Conservation (phyloP, 2,888 invertebrate genomes). For the Diplolepis rosae region DNA sequence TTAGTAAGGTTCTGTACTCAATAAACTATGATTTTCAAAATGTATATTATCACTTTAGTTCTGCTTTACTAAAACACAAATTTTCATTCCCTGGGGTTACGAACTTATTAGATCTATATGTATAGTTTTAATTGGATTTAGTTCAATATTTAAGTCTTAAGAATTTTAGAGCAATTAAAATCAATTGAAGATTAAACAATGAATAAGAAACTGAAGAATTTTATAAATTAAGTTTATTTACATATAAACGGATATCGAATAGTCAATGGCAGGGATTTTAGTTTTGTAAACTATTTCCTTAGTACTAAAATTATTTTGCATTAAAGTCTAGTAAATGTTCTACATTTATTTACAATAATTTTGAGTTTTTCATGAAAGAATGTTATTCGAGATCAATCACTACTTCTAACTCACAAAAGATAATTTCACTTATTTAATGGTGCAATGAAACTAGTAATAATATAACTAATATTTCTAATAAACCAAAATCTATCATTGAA, state of each 20-base stretch:
- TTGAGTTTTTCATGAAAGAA: background rate
- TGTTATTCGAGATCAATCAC: background rate
- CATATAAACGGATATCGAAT: background rate
- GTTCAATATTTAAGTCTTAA: too few species aligned
- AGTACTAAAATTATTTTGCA: background rate
- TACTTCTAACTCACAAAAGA: background rate
- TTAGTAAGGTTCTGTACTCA: background rate
- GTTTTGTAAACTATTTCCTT: background rate
- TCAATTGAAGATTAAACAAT: too few species aligned
- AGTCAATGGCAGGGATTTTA: background rate
- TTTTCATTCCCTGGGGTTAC: too few species aligned
- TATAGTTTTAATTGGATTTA: too few species aligned
- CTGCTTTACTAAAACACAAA: too few species aligned
- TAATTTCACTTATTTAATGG: background rate
- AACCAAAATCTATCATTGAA: too few species aligned
- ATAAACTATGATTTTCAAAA: slow-evolving; percentile 1
- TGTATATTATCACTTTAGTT: too few species aligned
- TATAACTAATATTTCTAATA: too few species aligned
- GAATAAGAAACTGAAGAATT: too few species aligned
- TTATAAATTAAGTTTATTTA: background rate
- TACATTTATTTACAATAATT: background rate
- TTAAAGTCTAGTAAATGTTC: background rate
- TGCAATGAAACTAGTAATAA: too few species aligned
- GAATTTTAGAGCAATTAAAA: too few species aligned
- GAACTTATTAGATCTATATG: too few species aligned